phyloP scores from a whole-genome alignment of 2,797 vertebrate species.

The Lepus townsendii region DNA sequence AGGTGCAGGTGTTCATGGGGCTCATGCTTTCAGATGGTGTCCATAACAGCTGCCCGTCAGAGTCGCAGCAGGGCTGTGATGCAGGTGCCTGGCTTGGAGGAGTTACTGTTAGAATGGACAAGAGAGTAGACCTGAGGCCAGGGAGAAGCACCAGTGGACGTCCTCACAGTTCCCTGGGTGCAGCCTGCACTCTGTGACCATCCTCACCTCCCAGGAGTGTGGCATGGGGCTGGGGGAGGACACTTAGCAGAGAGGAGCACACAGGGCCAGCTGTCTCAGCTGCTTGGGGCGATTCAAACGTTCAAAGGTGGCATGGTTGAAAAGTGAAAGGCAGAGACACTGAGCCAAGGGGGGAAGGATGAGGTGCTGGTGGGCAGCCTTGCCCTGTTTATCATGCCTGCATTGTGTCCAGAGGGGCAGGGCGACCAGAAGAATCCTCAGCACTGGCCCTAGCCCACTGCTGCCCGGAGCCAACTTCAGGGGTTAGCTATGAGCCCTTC shows the following conservation, averaged over 20 bases:
- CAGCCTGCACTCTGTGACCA: too few relatives aligned
- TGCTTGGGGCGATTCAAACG: not conserved
- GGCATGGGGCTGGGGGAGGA: too few relatives aligned
- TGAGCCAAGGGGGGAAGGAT: not conserved
- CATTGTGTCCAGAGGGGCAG: not conserved
- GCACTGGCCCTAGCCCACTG: not conserved
- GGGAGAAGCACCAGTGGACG: too few relatives aligned
- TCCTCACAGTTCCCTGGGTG: too few relatives aligned
- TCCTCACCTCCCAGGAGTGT: too few relatives aligned
- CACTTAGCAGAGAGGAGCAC: not conserved
- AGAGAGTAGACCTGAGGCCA: not conserved
- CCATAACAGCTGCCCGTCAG: rapidly evolving
- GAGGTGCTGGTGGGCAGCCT: rapidly evolving
- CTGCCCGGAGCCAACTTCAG: not conserved
- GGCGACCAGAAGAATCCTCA: rapidly evolving
- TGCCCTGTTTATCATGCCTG: not conserved
- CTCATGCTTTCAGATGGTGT: not conserved
- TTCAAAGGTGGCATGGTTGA: not conserved
- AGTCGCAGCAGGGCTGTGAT: not conserved
- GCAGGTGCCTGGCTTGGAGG: too few relatives aligned
- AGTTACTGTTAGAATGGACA: not conserved
- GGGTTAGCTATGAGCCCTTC: not conserved
- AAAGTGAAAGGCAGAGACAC: not conserved
- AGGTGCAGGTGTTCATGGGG: rapidly evolving
- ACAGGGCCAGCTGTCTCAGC: not conserved